Conservation (phyloP, 2,113 vertebrate genomes). For the Pantherophis guttatus region DNA sequence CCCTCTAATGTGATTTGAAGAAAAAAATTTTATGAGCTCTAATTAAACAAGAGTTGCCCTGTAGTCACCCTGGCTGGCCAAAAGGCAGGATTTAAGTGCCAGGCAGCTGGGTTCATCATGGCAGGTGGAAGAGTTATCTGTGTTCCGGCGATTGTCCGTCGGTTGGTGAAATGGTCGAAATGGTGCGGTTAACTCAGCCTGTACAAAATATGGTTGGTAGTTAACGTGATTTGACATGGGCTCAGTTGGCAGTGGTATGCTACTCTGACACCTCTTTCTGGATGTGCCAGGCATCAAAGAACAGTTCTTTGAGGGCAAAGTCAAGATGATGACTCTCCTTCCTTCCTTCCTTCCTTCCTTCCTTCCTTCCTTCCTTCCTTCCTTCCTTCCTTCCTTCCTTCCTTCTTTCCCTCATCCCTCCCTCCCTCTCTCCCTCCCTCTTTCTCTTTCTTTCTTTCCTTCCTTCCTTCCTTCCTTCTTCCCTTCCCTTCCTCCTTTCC, state of each 20-base stretch:
- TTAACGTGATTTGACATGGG: background rate
- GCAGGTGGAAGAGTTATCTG: slow-evolving; percentile 21
- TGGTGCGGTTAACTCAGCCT: background rate
- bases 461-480: too few species aligned
- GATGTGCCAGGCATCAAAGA: background rate
- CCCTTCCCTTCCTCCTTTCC: rapidly evolving
- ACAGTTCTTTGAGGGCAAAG: background rate
- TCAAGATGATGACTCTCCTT: background rate
- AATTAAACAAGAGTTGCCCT: slow-evolving; percentile 64
- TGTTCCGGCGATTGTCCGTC: background rate
- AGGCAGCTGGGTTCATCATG: slow-evolving; percentile 22
- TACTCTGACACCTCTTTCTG: background rate
- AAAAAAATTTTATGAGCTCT: slow-evolving; percentile 47
- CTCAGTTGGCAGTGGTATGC: background rate
- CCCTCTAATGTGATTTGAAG: slow-evolving; percentile 36
- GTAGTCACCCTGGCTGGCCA: slow-evolving; percentile 52
- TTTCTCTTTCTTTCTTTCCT: too few species aligned
- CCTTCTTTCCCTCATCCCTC: too few species aligned
- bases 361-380: too few species aligned
- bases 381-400: too few species aligned
- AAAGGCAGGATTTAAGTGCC: slow-evolving; percentile 47
- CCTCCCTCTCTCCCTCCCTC: too few species aligned
- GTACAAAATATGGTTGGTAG: background rate
- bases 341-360: too few species aligned
- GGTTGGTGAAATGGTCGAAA: background rate